Percentiles rank a stretch among this genome's conserved stretches.
Conservation (phyloP, 2,113 vertebrate species). For the Tyrannus savana region DNA sequence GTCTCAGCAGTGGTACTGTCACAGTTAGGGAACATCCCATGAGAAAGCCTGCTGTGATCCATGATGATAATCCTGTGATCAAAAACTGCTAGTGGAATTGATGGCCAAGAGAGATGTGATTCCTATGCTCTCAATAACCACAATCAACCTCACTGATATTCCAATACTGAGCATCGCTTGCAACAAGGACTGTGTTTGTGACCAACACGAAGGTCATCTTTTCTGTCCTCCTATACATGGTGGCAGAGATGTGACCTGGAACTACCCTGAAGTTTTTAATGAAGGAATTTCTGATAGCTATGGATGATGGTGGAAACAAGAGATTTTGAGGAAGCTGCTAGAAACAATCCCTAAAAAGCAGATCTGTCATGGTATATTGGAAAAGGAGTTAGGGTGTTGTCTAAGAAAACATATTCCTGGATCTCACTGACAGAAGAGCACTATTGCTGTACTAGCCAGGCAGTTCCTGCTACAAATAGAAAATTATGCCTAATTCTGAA, state of each 20-base stretch:
- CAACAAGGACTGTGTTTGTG: neutral
- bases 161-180: neutral
- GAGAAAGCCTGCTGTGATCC: neutral
- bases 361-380: neutral
- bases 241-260: neutral
- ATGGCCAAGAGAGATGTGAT: neutral
- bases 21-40: neutral
- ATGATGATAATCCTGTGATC: neutral
- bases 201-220: neutral
- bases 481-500: neutral
- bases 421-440: neutral
- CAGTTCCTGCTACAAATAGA: neutral
- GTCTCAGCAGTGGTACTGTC: neutral
- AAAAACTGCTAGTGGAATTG: neutral
- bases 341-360: neutral
- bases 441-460: neutral
- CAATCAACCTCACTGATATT: neutral
- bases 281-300: neutral
- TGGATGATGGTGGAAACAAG: neutral
- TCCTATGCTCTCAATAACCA: neutral
- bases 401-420: neutral
- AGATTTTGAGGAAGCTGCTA: neutral
- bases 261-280: neutral
- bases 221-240: neutral
- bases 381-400: neutral